These are phyloP conservation scores for Volucella inflata DNA, from an alignment of 2,888 invertebrate genomes.

Conservation along the genomic window DNA sequence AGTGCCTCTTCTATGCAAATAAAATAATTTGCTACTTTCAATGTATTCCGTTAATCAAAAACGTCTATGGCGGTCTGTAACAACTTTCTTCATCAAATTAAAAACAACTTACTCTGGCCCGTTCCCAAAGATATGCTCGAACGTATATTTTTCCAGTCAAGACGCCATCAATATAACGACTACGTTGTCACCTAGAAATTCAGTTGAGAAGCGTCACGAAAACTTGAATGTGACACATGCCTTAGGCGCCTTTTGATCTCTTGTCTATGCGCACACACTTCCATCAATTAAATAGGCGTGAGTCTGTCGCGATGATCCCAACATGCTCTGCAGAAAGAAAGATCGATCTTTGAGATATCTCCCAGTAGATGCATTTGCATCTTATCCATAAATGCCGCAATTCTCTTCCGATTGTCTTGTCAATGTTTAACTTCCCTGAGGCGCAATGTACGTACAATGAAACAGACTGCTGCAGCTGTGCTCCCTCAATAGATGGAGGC, in stretches of 20 bases:
- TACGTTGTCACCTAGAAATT: not conserved
- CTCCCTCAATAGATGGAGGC: slow-evolving; percentile 2
- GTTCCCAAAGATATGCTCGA: too few relatives aligned
- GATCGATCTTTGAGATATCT: slow-evolving; percentile 12
- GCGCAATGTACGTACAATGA: too few relatives aligned
- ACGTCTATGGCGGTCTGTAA: too few relatives aligned
- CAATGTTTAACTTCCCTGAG: not conserved
- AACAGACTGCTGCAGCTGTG: not conserved
- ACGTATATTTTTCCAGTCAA: too few relatives aligned
- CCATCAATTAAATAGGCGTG: slow-evolving; percentile 34
- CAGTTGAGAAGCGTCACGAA: not conserved
- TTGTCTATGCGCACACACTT: not conserved
- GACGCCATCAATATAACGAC: not conserved
- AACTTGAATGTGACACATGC: slow-evolving; percentile 18
- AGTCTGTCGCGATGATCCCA: slow-evolving; percentile 23
- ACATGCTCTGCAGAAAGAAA: not conserved
- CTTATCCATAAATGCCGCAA: not conserved
- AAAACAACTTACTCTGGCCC: too few relatives aligned
- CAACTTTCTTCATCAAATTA: too few relatives aligned
- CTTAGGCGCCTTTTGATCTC: not conserved
- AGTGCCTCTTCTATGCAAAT: too few relatives aligned
- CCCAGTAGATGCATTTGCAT: slow-evolving; percentile 4
- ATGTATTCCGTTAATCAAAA: too few relatives aligned
- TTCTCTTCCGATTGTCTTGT: slow-evolving; percentile 30
- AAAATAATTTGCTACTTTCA: too few relatives aligned